Evolutionary conservation across 2,888 invertebrate genomes (phyloP), one percentile per base, ranked within the genome.

Genomic region (Noctua pronuba): DNA sequence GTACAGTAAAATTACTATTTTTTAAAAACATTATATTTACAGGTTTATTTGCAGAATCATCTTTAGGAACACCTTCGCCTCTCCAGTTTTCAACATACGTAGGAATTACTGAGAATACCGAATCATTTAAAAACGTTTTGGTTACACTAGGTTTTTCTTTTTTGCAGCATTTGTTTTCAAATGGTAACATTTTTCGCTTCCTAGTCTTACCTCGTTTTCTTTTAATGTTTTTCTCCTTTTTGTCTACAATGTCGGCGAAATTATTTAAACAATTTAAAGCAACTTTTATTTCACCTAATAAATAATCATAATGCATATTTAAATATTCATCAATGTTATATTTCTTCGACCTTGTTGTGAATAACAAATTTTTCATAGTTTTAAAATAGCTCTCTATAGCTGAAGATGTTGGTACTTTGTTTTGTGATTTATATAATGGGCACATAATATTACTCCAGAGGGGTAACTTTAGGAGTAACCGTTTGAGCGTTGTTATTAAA

Each of bases 391-490:
- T 76, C 77, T 82, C 82, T 74, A 83, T 77, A 72, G 72, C 80
- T 73, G 77, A 82, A 74, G 82, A 80, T 77, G 82, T 79, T 77
- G 79, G 82, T 72, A 75, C 67, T 77, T 83, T 83, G 73, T 83
- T 83, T 80, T 80, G 75, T 69, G 80, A 77, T 64, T 77, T 77
- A 75, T 77, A 82, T 75, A 75, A 70, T 76, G 79, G 44, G 44
- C 44, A 44, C 44, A 44, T 79, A 76, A 82, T 79, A 82, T 79
- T 79, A 82, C 76, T 76, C 82, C 82, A 79, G 79, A 82, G 79
- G 72, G 82, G 82, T 76, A 82, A 76, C 79, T 82, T 82, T 75
- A 79, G 75, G 78, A 81, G 78, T 81, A 81, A 78, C 72, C 81
- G 78, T 78, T 78, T n/a, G n/a, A n/a, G n/a, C n/a, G n/a, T n/a